phyloP scores from a whole-genome alignment of 1,140 invertebrate genomes.

The Drosophila quadrilineata region DNA sequence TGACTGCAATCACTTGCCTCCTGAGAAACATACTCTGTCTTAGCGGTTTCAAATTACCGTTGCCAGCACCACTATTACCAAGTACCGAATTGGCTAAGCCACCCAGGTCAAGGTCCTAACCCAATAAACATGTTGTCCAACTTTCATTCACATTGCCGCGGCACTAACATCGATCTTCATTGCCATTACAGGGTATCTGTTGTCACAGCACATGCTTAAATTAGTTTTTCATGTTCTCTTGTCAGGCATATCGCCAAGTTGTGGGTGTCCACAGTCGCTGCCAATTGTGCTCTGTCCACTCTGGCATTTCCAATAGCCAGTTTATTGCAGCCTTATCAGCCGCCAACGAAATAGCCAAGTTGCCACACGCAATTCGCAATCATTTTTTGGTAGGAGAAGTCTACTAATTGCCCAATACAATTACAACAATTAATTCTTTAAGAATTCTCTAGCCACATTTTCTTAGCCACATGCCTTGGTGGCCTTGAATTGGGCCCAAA shows the following conservation, averaged over 20 bases:
- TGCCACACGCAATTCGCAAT: conserved; percentile 49
- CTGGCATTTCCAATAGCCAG: conserved; percentile 45
- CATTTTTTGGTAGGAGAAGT: conserved; percentile 52
- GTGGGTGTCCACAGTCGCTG: conserved; percentile 55
- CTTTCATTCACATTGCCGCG: conserved; percentile 30
- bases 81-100: neutral
- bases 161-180: conserved; percentile 9
- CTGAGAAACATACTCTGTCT: conserved; percentile 39
- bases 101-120: conserved; percentile 65
- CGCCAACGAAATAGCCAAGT: no score
- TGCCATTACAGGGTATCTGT: conserved; percentile 39
- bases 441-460: neutral
- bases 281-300: neutral
- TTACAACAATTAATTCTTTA: conserved; percentile 12
- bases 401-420: conserved; percentile 42
- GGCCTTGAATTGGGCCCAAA: conserved; percentile 20
- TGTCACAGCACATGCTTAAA: conserved; percentile 64
- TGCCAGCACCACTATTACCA: conserved; percentile 16
- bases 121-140: conserved; percentile 16
- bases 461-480: conserved; percentile 9
- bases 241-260: conserved; percentile 69
- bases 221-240: conserved; percentile 75
- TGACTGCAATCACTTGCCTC: conserved; percentile 44
- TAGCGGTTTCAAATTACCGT: conserved; percentile 75
- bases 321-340: conserved; percentile 56